Base-by-base conservation (phyloP, 1,140 invertebrate genomes). In the Paracyclopina nana region DNA sequence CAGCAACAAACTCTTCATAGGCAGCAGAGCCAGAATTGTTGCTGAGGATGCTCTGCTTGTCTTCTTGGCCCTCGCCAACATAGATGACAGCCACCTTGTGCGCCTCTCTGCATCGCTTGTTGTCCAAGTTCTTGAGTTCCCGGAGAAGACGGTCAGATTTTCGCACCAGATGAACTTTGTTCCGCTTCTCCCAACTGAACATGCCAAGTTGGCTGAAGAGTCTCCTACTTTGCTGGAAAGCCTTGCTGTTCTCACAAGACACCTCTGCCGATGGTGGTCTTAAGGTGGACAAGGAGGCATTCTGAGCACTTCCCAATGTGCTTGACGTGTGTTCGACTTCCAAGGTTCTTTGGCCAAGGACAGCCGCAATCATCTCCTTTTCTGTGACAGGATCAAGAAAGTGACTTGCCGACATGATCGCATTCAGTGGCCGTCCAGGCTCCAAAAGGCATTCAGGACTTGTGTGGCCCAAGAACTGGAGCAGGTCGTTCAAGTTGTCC, bases 81-180 rank as follows among this genome's bases (percentile, higher is more conserved):
- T 96, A 99, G 57, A 99, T 92, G 1, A 99, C 88, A 8, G 94
- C 95, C 60, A 99, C 82, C 69, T 99, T 99, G 65, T 99, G 94
- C 0, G 91, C 95, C 62, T 99, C 94, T 22, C 94, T 74, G 57
- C 83, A 26, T 3, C 31, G 24, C 34, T 42, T 52, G 53, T 76
- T 73, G 62, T 97, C 92, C 16, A 97, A 70, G 66, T 96, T 88
- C 53, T 87, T 76, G 31, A 96, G 60, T 68, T 97, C 90, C 14
- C 91, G 68, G 25, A 96, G 62, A 42, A 96, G 65, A 52, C 87
- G 80, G 56, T 95, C 90, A 59, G 79, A 87, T 59, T 91, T 85
- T 43, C 80, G 77, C 26, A 96, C 66, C 26, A 95, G 68, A 65
- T 95, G 81, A 55, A 94, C 74, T 53, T 79, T 75, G 26, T 74